A percentile compares a stretch with the other conserved stretches of the same genome.
These are phyloP conservation scores for Zoanthus sansibaricus DNA, from an alignment of 92 coral and sea anemone genomes.

Conservation along the genomic window DNA sequence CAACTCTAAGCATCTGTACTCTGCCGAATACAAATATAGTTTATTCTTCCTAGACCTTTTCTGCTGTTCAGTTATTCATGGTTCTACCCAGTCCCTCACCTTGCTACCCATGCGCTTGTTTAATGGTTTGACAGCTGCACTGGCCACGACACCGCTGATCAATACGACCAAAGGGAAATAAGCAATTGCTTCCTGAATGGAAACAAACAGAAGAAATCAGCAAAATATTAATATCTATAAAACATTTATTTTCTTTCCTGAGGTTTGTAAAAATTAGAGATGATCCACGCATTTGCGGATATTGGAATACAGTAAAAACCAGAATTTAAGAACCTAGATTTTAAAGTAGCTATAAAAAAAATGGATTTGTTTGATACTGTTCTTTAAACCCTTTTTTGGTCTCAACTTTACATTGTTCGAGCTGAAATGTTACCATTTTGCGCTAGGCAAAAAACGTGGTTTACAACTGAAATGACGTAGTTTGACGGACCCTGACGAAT, in stretches of 20 bases:
- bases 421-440: too few relatives aligned
- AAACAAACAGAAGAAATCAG: not conserved
- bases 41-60: not conserved
- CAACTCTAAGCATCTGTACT: too few relatives aligned
- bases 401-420: too few relatives aligned
- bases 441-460: too few relatives aligned
- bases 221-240: not conserved
- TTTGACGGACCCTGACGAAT: too few relatives aligned
- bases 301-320: too few relatives aligned
- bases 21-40: too few relatives aligned
- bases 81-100: slow-evolving; percentile 43
- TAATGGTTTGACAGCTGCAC: slow-evolving; percentile 70
- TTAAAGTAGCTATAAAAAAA: too few relatives aligned
- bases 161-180: slow-evolving; percentile 89
- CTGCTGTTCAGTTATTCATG: not conserved
- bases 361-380: too few relatives aligned
- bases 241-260: not conserved
- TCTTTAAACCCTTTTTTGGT: too few relatives aligned
- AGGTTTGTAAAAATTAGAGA: not conserved
- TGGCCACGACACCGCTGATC: slow-evolving; percentile 82
- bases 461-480: too few relatives aligned
- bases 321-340: too few relatives aligned
- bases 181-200: slow-evolving; percentile 88
- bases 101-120: slow-evolving; percentile 76
- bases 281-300: not conserved